A percentile compares a stretch with the other conserved stretches of the same genome.
phyloP scores from a whole-genome alignment of 2,113 vertebrate species.

The Neopipo cinnamomea region DNA sequence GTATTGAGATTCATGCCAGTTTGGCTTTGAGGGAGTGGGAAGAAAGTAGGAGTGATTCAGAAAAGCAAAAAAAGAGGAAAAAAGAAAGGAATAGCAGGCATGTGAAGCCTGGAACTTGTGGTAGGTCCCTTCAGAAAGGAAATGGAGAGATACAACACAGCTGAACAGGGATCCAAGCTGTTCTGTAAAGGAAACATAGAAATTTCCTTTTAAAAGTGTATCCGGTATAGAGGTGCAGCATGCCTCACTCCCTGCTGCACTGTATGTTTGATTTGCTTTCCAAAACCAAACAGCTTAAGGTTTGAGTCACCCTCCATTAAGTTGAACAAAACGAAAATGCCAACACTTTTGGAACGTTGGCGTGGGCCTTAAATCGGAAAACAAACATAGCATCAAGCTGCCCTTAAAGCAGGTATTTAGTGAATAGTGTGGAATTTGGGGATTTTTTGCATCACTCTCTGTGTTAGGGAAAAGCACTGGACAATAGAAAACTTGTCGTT shows the following conservation, averaged over 20 bases:
- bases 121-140: background rate
- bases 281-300: conserved; percentile 18
- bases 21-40: background rate
- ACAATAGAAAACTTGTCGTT: background rate
- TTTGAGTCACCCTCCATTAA: conserved; percentile 43
- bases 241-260: background rate
- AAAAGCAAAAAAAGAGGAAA: background rate
- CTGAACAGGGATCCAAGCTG: background rate
- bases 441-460: background rate
- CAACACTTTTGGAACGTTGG: background rate
- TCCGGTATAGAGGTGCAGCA: background rate
- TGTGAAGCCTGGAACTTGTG: background rate
- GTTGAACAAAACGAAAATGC: conserved; percentile 22
- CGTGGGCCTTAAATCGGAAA: background rate
- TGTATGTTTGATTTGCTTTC: conserved; percentile 12
- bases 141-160: background rate
- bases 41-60: background rate
- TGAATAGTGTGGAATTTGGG: background rate
- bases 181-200: background rate
- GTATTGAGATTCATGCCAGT: accelerated
- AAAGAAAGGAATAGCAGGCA: background rate
- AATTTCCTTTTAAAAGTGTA: background rate
- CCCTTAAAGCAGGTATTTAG: background rate
- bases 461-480: background rate
- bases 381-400: background rate